phyloP scores from a whole-genome alignment of 2,888 invertebrate species.

The Watsonalla cultraria region DNA sequence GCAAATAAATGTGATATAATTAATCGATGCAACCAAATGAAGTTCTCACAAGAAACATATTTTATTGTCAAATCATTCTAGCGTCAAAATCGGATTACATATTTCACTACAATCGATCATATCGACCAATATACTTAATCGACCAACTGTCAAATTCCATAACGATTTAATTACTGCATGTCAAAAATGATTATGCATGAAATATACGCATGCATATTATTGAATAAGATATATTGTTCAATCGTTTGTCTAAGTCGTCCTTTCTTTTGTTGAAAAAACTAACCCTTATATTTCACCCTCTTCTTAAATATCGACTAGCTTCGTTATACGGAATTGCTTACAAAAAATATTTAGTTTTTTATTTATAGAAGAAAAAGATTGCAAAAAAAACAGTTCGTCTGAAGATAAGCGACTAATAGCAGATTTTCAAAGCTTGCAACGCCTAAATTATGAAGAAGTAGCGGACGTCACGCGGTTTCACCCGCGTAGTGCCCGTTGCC shows the following conservation, averaged over 20 bases:
- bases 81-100: conserved; percentile 55
- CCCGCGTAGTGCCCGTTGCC: too few species aligned
- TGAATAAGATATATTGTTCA: conserved; percentile 62
- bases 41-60: conserved; percentile 44
- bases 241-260: conserved; percentile 54
- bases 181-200: conserved; percentile 70
- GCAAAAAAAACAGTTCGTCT: too few species aligned
- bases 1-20: conserved; percentile 5
- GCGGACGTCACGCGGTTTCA: too few species aligned
- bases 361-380: neutral
- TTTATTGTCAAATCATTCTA: conserved; percentile 39
- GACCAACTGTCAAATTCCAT: conserved; percentile 48
- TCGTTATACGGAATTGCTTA: neutral
- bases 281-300: conserved; percentile 20
- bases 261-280: conserved; percentile 27
- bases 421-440: too few species aligned
- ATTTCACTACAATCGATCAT: conserved; percentile 28
- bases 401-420: too few species aligned
- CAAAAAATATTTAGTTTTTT: neutral
- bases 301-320: conserved; percentile 15
- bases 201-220: conserved; percentile 20
- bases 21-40: conserved; percentile 20
- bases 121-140: conserved; percentile 9
- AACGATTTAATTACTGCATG: conserved; percentile 55
- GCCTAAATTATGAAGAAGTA: too few species aligned